Percentiles rank a stretch among this genome's conserved stretches.
Evolutionary conservation across 1,140 invertebrate genomes (phyloP).

Genomic region (Diabrotica virgifera): DNA sequence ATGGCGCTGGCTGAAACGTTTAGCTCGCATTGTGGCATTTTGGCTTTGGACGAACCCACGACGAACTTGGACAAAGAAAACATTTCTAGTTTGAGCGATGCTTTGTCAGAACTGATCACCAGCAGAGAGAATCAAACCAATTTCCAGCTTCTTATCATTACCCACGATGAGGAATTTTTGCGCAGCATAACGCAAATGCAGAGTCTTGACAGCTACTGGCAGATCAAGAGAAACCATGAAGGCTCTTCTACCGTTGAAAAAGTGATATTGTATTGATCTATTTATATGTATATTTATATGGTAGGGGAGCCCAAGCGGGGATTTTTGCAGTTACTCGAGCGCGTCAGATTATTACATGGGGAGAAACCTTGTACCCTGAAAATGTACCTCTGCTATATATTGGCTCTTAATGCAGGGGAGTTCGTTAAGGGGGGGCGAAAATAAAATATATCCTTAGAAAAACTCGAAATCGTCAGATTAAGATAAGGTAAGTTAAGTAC

Average conservation of each 20-base stretch:
- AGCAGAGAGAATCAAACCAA: slow-evolving; percentile 66
- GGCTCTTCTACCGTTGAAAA: slow-evolving; percentile 56
- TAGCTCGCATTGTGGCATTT: slow-evolving; percentile 84
- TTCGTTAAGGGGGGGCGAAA: no score
- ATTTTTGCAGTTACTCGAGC: no score
- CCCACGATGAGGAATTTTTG: slow-evolving; percentile 94
- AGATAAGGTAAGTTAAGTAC: no score
- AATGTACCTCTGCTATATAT: no score
- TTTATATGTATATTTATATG: no score
- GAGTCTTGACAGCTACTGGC: slow-evolving; percentile 66
- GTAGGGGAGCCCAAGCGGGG: no score
- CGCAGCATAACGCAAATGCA: slow-evolving; percentile 69
- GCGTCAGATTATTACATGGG: no score
- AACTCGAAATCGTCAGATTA: no score
- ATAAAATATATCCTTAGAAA: no score
- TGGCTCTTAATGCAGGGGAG: no score
- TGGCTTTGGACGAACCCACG: slow-evolving; percentile 97
- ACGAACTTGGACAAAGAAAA: slow-evolving; percentile 95
- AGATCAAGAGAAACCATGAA: slow-evolving; percentile 63
- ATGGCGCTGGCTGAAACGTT: slow-evolving; percentile 97
- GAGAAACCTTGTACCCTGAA: no score
- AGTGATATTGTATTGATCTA: slow-evolving; percentile 38
- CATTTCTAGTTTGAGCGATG: slow-evolving; percentile 80
- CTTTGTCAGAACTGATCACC: slow-evolving; percentile 72
- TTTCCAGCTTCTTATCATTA: slow-evolving; percentile 96